phyloP scores from a whole-genome alignment of 2,888 invertebrate species.

The Apamea crenata region DNA sequence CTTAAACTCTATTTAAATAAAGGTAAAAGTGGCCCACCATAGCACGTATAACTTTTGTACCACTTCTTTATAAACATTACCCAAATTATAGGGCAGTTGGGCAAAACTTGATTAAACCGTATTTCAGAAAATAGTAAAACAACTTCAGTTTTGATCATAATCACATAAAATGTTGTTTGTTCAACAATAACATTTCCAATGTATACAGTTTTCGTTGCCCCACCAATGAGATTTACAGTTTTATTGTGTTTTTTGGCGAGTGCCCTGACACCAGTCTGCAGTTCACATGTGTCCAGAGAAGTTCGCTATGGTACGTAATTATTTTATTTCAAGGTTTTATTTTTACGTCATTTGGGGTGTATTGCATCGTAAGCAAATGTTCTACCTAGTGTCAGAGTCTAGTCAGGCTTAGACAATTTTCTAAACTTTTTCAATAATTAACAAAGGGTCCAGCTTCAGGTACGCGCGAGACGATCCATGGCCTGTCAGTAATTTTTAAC shows the following conservation, averaged over 20 bases:
- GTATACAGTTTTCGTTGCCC: conserved; percentile 33
- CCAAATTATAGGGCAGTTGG: background rate
- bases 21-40: conserved; percentile 5
- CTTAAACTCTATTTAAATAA: conserved; percentile 15
- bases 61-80: background rate
- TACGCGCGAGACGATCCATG: background rate
- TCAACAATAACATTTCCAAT: conserved; percentile 45
- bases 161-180: conserved; percentile 39
- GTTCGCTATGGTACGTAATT: conserved; percentile 55
- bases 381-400: background rate
- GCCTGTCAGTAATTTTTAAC: background rate
- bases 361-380: background rate
- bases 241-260: conserved; percentile 43
- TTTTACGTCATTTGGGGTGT: background rate
- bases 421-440: background rate
- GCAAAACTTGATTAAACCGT: conserved; percentile 16
- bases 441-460: background rate
- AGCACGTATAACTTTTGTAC: background rate
- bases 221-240: conserved; percentile 49
- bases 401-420: background rate
- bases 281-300: conserved; percentile 15
- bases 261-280: conserved; percentile 23
- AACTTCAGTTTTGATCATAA: conserved; percentile 6
- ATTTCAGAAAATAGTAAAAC: conserved; percentile 16
- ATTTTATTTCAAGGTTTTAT: conserved; percentile 5